phyloP scores from a whole-genome alignment of 2,113 vertebrate genomes.

The Sapayoa aenigma region DNA sequence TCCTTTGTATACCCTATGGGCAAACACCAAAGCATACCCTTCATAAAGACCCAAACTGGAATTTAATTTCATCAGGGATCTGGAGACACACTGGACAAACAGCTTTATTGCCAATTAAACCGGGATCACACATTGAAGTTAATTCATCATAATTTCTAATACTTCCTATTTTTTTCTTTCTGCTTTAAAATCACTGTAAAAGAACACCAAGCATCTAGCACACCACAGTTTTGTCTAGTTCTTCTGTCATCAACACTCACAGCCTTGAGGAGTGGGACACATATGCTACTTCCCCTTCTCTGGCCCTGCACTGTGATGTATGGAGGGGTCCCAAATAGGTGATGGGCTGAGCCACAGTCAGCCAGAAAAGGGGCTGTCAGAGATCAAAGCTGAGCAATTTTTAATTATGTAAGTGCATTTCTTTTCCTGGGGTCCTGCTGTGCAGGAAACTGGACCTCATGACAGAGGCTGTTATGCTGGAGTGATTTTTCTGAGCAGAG shows the following conservation, averaged over 20 bases:
- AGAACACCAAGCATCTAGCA: not conserved
- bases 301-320: not conserved
- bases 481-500: not conserved
- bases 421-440: not conserved
- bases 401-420: not conserved
- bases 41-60: not conserved
- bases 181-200: not conserved
- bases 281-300: rapidly evolving
- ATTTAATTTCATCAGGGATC: not conserved
- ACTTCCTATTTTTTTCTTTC: not conserved
- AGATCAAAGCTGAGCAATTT: not conserved
- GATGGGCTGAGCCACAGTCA: not conserved
- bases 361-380: not conserved
- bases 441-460: not conserved
- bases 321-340: not conserved
- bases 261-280: not conserved
- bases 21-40: not conserved
- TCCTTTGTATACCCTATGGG: rapidly evolving
- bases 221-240: not conserved
- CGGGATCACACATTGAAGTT: not conserved
- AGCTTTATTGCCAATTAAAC: not conserved
- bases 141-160: not conserved
- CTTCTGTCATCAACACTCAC: not conserved
- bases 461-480: not conserved
- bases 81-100: not conserved